These are phyloP conservation scores for Gorsachius goisagi DNA, from an alignment of 2,113 vertebrate genomes.

Conservation along the genomic window DNA sequence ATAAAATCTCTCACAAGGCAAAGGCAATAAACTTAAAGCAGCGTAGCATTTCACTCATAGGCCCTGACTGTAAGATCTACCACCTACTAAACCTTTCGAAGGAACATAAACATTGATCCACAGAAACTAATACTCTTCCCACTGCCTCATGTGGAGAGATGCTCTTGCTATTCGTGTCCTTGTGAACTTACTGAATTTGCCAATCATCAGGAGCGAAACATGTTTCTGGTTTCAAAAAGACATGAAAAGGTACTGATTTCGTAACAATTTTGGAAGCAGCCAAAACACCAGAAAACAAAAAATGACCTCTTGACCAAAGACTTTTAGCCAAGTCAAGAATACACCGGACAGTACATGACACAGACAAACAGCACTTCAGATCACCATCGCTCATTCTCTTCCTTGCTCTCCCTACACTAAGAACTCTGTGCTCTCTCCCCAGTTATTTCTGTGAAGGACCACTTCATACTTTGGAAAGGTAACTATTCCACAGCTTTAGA, in stretches of 20 bases:
- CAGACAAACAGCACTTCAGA: not conserved
- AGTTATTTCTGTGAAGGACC: not conserved
- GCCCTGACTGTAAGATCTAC: not conserved
- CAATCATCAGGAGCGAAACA: not conserved
- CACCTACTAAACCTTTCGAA: not conserved
- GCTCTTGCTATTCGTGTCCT: not conserved
- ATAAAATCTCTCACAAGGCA: not conserved
- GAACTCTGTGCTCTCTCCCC: not conserved
- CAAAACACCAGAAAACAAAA: not conserved
- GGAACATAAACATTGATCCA: not conserved
- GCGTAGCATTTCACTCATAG: not conserved
- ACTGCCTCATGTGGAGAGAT: not conserved
- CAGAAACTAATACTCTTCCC: not conserved
- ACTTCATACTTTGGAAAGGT: not conserved
- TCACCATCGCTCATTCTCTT: not conserved
- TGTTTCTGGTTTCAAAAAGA: not conserved
- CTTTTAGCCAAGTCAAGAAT: not conserved
- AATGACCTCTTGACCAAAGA: not conserved
- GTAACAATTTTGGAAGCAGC: not conserved
- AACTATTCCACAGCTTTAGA: not conserved
- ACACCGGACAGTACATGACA: not conserved
- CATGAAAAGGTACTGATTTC: not conserved
- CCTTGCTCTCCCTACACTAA: not conserved
- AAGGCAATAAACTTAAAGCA: not conserved
- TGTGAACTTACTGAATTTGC: not conserved